Percentiles rank a stretch among this genome's conserved stretches.
Evolutionary conservation across 2,797 vertebrate genomes (phyloP).

Genomic region (Chrysocyon brachyurus): DNA sequence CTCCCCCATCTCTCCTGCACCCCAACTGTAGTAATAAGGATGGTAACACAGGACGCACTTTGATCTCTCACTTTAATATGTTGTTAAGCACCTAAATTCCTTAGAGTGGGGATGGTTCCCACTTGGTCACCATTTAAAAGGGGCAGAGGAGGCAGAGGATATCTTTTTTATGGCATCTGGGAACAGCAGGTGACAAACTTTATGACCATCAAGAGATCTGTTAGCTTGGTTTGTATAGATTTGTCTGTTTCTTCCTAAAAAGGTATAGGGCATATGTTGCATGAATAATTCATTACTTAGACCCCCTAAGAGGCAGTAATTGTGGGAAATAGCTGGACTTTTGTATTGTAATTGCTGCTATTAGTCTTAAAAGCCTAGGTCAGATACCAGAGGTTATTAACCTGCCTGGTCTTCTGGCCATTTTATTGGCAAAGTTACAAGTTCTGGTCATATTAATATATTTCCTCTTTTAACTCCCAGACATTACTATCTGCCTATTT

Average conservation of each 20-base stretch:
- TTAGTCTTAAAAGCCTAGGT: constrained; percentile 78
- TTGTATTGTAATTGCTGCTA: constrained; percentile 77
- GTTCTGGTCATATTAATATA: not conserved
- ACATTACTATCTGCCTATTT: constrained; percentile 19
- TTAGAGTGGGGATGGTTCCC: constrained; percentile 1
- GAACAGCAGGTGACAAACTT: constrained; percentile 74
- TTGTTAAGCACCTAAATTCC: constrained; percentile 59
- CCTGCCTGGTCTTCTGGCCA: constrained; percentile 45
- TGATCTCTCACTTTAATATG: constrained; percentile 61
- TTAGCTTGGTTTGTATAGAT: constrained; percentile 61
- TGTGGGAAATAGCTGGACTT: constrained; percentile 66
- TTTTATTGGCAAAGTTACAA: constrained; percentile 53
- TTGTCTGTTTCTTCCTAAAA: constrained; percentile 66
- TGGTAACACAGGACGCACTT: not conserved
- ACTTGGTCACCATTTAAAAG: constrained; percentile 7
- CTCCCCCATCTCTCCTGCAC: not conserved
- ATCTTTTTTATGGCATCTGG: constrained; percentile 69
- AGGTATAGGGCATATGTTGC: constrained; percentile 66
- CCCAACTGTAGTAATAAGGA: not conserved
- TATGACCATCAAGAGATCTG: constrained; percentile 69
- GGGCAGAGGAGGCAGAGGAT: not conserved
- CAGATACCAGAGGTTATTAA: constrained; percentile 40
- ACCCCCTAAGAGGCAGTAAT: constrained; percentile 63
- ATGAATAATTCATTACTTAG: constrained; percentile 74
- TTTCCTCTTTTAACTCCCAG: constrained; percentile 45